Conservation (phyloP, 2,797 vertebrate species). For the Pantherophis alleghaniensis region DNA sequence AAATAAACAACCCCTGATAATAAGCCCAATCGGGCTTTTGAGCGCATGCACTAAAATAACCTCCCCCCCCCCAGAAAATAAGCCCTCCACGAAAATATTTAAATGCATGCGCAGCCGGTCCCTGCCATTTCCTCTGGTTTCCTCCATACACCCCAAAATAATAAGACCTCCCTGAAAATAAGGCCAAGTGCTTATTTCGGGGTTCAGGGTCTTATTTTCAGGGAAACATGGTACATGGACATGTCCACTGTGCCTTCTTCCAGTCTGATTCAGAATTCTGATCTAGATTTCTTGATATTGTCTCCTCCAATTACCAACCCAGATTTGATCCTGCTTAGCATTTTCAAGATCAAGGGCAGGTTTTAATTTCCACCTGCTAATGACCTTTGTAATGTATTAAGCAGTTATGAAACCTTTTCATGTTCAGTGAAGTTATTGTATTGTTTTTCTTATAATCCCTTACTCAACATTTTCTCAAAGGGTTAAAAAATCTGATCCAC, state of each 20-base stretch:
- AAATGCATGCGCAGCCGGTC: too few relatives aligned
- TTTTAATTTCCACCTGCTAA: neutral
- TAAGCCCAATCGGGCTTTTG: too few relatives aligned
- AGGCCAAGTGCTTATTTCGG: too few relatives aligned
- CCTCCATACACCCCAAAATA: too few relatives aligned
- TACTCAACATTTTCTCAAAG: neutral
- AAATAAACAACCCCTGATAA: too few relatives aligned
- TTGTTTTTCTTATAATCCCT: neutral
- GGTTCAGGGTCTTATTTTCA: too few relatives aligned
- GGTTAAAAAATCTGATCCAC: too few relatives aligned
- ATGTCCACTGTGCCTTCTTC: neutral
- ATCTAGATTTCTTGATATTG: neutral
- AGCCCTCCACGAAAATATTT: too few relatives aligned
- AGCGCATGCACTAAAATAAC: too few relatives aligned
- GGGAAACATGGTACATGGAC: neutral
- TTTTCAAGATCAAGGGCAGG: neutral
- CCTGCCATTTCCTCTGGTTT: too few relatives aligned
- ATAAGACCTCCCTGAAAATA: too few relatives aligned
- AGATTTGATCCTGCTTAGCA: neutral
- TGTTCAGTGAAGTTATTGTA: neutral
- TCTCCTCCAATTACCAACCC: neutral
- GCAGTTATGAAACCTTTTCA: neutral
- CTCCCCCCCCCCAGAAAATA: too few relatives aligned
- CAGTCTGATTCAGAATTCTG: neutral
- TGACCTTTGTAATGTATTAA: neutral